A percentile compares a stretch with the other conserved stretches of the same genome.
These are phyloP conservation scores for Leptatherina wallacei DNA, from an alignment of 2,797 vertebrate genomes.

Conservation along the genomic window DNA sequence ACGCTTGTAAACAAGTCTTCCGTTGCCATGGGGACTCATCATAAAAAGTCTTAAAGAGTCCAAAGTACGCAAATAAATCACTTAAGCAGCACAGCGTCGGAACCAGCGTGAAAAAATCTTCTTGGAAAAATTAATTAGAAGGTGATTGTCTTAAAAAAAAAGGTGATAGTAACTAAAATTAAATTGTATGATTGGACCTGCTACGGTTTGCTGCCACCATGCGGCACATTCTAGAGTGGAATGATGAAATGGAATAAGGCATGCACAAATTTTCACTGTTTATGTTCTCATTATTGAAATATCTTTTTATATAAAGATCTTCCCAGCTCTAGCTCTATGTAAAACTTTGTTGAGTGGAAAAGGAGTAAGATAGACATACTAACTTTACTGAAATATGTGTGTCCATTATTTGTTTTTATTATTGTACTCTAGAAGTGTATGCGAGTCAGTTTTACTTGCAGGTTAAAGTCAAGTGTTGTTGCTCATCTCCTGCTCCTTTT, in stretches of 20 bases:
- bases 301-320: conserved; percentile 42
- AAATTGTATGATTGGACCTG: too few relatives aligned
- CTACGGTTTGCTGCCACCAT: too few relatives aligned
- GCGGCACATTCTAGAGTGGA: too few relatives aligned
- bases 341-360: conserved; percentile 44
- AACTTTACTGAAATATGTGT: conserved; percentile 18
- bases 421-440: conserved; percentile 16
- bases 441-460: conserved; percentile 55
- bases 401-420: background rate
- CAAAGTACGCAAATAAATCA: too few relatives aligned
- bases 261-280: conserved; percentile 58
- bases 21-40: too few relatives aligned
- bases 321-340: conserved; percentile 34
- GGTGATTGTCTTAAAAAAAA: too few relatives aligned
- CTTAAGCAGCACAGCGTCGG: too few relatives aligned
- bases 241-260: conserved; percentile 29
- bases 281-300: conserved; percentile 57
- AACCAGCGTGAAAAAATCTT: too few relatives aligned
- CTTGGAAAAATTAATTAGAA: too few relatives aligned
- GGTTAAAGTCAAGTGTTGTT: conserved; percentile 47
- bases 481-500: conserved; percentile 48
- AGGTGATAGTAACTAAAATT: too few relatives aligned
- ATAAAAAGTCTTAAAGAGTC: too few relatives aligned
- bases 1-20: too few relatives aligned
- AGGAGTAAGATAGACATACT: conserved; percentile 29